Evolutionary conservation across 2,797 vertebrate species (phyloP).

Genomic region (Girardinus metallicus): DNA sequence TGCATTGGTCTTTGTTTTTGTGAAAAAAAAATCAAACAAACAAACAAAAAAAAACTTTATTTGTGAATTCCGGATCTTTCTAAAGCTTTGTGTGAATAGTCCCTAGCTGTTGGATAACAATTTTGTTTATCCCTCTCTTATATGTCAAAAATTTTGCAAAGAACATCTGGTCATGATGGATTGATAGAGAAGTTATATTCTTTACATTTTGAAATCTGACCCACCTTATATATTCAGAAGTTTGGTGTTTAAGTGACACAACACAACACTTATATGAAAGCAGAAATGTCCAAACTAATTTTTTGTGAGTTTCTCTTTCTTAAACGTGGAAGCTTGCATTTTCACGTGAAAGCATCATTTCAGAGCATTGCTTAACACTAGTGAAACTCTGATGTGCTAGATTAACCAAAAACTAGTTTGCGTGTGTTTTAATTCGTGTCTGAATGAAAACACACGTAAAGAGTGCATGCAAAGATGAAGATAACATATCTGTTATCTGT

Average conservation of each 20-base stretch:
- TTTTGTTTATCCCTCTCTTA: neutral
- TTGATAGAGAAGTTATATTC: neutral
- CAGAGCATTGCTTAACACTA: neutral
- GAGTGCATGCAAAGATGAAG: neutral
- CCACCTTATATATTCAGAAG: neutral
- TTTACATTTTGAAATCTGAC: neutral
- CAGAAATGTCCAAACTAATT: neutral
- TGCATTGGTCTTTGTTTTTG: neutral
- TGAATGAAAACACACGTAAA: neutral
- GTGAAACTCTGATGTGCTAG: neutral
- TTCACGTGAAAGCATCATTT: neutral
- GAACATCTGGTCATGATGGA: neutral
- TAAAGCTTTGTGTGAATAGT: neutral
- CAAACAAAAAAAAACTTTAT: neutral
- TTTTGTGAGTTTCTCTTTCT: neutral
- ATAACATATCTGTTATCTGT: constrained; percentile 5
- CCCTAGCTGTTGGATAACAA: neutral
- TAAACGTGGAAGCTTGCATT: neutral
- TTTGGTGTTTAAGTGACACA: neutral
- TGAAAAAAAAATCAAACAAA: neutral
- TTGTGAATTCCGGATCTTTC: neutral
- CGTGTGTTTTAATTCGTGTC: neutral
- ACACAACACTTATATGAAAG: neutral
- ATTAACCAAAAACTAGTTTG: neutral
- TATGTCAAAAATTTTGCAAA: neutral